These are phyloP conservation scores for Sclerurus mexicanus DNA, from an alignment of 2,113 vertebrate genomes.

Conservation along the genomic window DNA sequence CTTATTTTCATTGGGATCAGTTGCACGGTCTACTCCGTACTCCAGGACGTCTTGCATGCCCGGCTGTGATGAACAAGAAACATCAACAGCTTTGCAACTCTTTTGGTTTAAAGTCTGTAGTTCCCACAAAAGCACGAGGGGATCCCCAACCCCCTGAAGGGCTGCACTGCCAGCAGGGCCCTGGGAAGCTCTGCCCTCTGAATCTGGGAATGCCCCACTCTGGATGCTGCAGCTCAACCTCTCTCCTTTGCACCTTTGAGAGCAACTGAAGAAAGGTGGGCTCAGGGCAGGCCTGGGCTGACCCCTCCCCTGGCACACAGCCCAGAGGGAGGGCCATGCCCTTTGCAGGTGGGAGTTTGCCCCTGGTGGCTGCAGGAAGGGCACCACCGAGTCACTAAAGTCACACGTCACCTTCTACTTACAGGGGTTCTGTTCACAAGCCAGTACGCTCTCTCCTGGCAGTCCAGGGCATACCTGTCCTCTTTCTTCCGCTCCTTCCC, in stretches of 20 bases:
- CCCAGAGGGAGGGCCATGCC: rapidly evolving
- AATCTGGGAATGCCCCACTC: not conserved
- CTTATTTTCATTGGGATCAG: conserved; percentile 85
- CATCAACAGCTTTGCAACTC: not conserved
- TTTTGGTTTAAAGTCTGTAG: not conserved
- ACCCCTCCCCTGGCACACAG: not conserved
- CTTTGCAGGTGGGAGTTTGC: rapidly evolving
- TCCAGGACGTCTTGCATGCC: conserved; percentile 87
- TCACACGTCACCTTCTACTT: conserved; percentile 26
- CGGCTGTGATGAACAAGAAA: conserved; percentile 74
- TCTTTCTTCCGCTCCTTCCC: conserved; percentile 93
- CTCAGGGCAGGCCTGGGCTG: not conserved
- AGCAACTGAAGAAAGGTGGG: not conserved
- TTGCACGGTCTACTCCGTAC: conserved; percentile 85
- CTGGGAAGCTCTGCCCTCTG: not conserved
- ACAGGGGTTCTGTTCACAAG: conserved; percentile 92
- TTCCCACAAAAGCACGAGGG: not conserved
- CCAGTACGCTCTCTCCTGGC: conserved; percentile 98
- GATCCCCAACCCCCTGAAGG: not conserved
- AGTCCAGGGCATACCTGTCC: conserved; percentile 91
- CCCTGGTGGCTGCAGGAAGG: not conserved
- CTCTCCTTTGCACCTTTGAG: not conserved
- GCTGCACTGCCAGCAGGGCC: not conserved
- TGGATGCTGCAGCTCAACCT: rapidly evolving
- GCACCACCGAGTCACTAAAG: not conserved